Percentiles rank a stretch among this genome's conserved stretches.
phyloP scores from a whole-genome alignment of 2,797 vertebrate genomes.

The Bryconaethiops microstoma region DNA sequence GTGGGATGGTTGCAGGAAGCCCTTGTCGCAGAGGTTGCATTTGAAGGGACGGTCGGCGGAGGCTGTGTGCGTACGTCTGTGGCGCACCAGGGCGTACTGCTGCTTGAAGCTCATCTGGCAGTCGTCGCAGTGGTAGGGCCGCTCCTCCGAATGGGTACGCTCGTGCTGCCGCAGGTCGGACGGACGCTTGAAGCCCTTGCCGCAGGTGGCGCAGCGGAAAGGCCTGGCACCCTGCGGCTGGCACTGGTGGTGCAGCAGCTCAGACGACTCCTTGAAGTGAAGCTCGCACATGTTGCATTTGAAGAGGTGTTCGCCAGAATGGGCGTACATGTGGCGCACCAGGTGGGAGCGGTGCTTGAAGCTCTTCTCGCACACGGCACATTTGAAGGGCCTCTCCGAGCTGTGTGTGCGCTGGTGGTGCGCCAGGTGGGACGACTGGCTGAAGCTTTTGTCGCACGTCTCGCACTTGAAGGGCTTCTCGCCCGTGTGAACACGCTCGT shows the following conservation, averaged over 20 bases:
- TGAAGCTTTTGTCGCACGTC: slow-evolving; percentile 96
- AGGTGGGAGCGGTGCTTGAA: slow-evolving; percentile 98
- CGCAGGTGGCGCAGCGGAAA: slow-evolving; percentile 91
- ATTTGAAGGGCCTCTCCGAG: slow-evolving; percentile 94
- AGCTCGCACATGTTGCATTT: slow-evolving; percentile 95
- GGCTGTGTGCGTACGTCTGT: slow-evolving; percentile 92
- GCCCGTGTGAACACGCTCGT: slow-evolving; percentile 94
- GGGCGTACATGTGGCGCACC: slow-evolving; percentile 97
- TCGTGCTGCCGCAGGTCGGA: slow-evolving; percentile 96
- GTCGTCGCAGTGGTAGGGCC: slow-evolving; percentile 98
- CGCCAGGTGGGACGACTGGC: slow-evolving; percentile 95
- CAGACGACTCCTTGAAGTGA: slow-evolving; percentile 95
- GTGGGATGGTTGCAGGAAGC: slow-evolving; percentile 94
- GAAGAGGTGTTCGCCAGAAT: slow-evolving; percentile 95
- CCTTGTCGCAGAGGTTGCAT: slow-evolving; percentile 96
- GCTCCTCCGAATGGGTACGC: slow-evolving; percentile 95
- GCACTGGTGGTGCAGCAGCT: slow-evolving; percentile 97
- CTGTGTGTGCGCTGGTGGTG: slow-evolving; percentile 98
- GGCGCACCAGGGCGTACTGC: slow-evolving; percentile 93
- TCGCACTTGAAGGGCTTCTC: slow-evolving; percentile 98
- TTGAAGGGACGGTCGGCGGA: slow-evolving; percentile 88
- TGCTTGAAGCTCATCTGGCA: slow-evolving; percentile 99
- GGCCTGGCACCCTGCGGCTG: slow-evolving; percentile 93
- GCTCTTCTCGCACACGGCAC: slow-evolving; percentile 95
- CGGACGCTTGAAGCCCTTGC: slow-evolving; percentile 94